Evolutionary conservation across 1,140 invertebrate species (phyloP).

Genomic region (Cepaea nemoralis): DNA sequence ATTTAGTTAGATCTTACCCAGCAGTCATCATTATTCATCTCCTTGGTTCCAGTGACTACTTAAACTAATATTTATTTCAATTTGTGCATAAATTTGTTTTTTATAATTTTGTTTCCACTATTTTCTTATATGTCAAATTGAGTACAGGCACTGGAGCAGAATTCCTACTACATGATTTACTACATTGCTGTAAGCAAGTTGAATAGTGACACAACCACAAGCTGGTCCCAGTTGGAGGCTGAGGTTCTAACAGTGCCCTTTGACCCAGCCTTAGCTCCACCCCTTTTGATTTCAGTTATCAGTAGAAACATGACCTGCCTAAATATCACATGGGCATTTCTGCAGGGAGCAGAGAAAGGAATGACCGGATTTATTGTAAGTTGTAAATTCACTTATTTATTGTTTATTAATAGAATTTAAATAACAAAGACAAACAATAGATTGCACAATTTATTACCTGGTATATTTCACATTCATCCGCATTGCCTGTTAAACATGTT

Average conservation of each 20-base stretch:
- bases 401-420: no score
- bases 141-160: slow-evolving; percentile 43
- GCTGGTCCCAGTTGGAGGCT: slow-evolving; percentile 46
- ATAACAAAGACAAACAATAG: no score
- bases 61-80: no score
- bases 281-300: not conserved
- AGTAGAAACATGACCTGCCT: slow-evolving; percentile 25
- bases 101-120: no score
- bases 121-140: not conserved
- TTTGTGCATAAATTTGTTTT: no score
- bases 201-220: slow-evolving; percentile 51
- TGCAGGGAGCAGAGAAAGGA: not conserved
- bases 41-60: no score
- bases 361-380: slow-evolving; percentile 21
- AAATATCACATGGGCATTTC: slow-evolving; percentile 1
- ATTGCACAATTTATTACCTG: no score
- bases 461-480: no score
- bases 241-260: slow-evolving; percentile 44
- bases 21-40: no score
- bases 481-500: no score
- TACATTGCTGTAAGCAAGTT: slow-evolving; percentile 57
- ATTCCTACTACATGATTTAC: slow-evolving; percentile 56
- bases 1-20: no score
- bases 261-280: slow-evolving; percentile 22
- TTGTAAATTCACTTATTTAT: no score